phyloP scores from a whole-genome alignment of 2,888 invertebrate species.

The Corbicula japonica region DNA sequence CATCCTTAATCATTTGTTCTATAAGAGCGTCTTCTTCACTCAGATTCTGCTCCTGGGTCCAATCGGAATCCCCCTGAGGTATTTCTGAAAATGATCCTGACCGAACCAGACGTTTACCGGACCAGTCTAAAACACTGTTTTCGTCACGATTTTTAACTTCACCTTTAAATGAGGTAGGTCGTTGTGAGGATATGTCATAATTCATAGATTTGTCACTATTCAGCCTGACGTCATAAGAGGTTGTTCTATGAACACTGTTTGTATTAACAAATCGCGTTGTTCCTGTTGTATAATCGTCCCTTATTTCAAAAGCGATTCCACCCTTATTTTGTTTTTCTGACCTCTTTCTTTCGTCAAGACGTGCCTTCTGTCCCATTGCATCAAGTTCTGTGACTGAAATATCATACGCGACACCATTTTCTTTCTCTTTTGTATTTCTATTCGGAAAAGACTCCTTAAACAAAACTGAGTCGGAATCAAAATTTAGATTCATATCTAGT shows the following conservation, averaged over 20 bases:
- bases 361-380: conserved; percentile 65
- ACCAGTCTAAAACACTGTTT: conserved; percentile 74
- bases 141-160: conserved; percentile 56
- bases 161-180: conserved; percentile 71
- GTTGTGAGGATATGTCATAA: conserved; percentile 51
- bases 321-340: conserved; percentile 54
- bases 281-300: conserved; percentile 75
- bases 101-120: conserved; percentile 77
- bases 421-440: conserved; percentile 68
- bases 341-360: conserved; percentile 52
- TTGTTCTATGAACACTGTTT: conserved; percentile 60
- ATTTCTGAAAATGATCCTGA: conserved; percentile 79
- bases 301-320: conserved; percentile 77
- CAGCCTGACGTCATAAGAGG: conserved; percentile 55
- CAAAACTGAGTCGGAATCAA: conserved; percentile 68
- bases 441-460: conserved; percentile 69
- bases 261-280: conserved; percentile 62
- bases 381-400: conserved; percentile 73
- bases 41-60: conserved; percentile 69
- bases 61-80: conserved; percentile 76
- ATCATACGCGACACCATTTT: conserved; percentile 72
- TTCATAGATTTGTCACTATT: conserved; percentile 33
- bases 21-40: conserved; percentile 61
- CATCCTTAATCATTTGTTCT: conserved; percentile 59
- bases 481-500: conserved; percentile 65